Conservation (phyloP, 2,888 invertebrate genomes). For the Cepaea hortensis region DNA sequence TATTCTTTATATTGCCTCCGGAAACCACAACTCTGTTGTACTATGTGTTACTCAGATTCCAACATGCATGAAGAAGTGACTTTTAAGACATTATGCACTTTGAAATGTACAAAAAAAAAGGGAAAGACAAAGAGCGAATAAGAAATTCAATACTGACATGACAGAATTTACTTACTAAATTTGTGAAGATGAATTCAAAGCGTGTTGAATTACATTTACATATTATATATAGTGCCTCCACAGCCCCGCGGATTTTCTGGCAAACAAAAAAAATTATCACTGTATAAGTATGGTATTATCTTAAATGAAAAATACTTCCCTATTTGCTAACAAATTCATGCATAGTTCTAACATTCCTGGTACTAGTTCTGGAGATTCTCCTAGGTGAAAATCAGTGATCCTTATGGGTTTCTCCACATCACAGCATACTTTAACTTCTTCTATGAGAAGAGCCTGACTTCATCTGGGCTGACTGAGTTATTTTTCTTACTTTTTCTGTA, state of each 20-base stretch:
- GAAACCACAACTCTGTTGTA: too few species aligned
- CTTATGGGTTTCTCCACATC: too few species aligned
- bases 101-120: neutral
- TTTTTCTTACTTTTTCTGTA: too few species aligned
- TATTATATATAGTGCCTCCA: conserved; percentile 91
- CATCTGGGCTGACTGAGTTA: too few species aligned
- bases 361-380: too few species aligned
- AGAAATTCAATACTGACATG: neutral
- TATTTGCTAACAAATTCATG: neutral
- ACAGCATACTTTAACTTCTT: too few species aligned
- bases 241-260: conserved; percentile 89
- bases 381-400: too few species aligned
- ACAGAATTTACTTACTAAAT: conserved; percentile 81
- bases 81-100: neutral
- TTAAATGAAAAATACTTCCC: neutral
- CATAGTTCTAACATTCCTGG: too few species aligned
- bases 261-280: conserved; percentile 12
- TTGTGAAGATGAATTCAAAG: conserved; percentile 98
- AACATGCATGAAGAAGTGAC: too few species aligned
- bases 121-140: neutral
- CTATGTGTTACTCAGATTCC: too few species aligned
- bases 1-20: too few species aligned
- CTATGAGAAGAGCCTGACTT: too few species aligned
- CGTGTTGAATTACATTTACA: conserved; percentile 88
- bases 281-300: neutral